Percentiles rank a stretch among this genome's conserved stretches.
phyloP scores from a whole-genome alignment of 64 coral and sea anemone species.

The Dendrophyllia cribrosa region DNA sequence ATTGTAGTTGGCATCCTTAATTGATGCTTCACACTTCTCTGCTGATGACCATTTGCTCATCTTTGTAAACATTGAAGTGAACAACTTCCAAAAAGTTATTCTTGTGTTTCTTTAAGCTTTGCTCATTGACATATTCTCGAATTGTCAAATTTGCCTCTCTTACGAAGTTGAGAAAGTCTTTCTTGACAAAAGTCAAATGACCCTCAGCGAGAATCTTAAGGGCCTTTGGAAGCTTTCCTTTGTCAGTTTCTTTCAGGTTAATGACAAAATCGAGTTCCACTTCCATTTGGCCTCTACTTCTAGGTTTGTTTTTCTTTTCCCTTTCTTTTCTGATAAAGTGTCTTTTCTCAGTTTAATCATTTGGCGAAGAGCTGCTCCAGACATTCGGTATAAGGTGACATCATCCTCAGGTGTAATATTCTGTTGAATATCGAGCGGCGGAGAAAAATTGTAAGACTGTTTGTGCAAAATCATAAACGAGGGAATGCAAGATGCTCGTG shows the following conservation, averaged over 20 bases:
- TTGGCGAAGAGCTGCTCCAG: not conserved
- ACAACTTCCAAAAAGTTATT: constrained; percentile 33
- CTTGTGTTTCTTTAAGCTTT: not conserved
- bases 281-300: not conserved
- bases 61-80: constrained; percentile 28
- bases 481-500: not conserved
- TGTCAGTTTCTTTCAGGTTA: not conserved
- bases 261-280: not conserved
- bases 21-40: not conserved
- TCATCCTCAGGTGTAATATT: not conserved
- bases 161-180: not conserved
- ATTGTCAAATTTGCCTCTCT: not conserved
- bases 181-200: constrained; percentile 10
- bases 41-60: constrained; percentile 6
- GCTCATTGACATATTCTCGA: constrained; percentile 7
- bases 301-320: not conserved
- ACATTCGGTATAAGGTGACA: not conserved
- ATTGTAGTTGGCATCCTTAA: not conserved
- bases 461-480: constrained; percentile 10
- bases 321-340: not conserved
- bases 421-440: not conserved
- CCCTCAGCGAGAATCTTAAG: constrained; percentile 22
- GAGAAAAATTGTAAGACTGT: not conserved
- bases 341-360: not conserved
- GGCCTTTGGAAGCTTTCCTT: not conserved